Conservation (phyloP, 2,113 vertebrate genomes). For the Erinaceus europaeus region DNA sequence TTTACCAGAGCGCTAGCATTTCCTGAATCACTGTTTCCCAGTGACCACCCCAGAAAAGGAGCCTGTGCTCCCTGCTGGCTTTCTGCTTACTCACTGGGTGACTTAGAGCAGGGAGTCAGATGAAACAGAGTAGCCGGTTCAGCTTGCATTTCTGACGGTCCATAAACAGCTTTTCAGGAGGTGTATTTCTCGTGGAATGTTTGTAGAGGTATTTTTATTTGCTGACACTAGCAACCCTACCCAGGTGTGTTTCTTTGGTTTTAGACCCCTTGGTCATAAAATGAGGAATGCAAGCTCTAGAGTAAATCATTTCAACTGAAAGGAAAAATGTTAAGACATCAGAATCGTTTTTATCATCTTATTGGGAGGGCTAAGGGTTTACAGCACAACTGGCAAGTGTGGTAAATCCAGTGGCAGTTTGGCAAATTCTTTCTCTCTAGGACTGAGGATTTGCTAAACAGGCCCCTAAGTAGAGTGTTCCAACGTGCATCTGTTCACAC, state of each 20-base stretch:
- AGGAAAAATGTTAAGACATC: slow-evolving; percentile 13
- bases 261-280: neutral
- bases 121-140: neutral
- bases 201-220: slow-evolving; percentile 26
- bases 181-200: neutral
- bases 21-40: neutral
- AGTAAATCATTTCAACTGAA: slow-evolving; percentile 30
- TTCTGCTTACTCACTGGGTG: neutral
- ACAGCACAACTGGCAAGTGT: too few species aligned
- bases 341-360: slow-evolving; percentile 2
- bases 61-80: neutral
- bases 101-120: neutral
- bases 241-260: neutral
- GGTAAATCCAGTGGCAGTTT: neutral
- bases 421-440: neutral
- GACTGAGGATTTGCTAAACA: neutral
- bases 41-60: neutral
- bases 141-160: neutral
- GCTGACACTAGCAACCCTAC: neutral
- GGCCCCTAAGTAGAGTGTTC: neutral
- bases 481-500: too few species aligned
- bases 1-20: neutral
- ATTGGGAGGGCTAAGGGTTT: too few species aligned
- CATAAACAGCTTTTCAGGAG: neutral
- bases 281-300: neutral